A percentile compares a stretch with the other conserved stretches of the same genome.
Evolutionary conservation across 2,113 vertebrate genomes (phyloP).

Genomic region (Coturnix japonica): DNA sequence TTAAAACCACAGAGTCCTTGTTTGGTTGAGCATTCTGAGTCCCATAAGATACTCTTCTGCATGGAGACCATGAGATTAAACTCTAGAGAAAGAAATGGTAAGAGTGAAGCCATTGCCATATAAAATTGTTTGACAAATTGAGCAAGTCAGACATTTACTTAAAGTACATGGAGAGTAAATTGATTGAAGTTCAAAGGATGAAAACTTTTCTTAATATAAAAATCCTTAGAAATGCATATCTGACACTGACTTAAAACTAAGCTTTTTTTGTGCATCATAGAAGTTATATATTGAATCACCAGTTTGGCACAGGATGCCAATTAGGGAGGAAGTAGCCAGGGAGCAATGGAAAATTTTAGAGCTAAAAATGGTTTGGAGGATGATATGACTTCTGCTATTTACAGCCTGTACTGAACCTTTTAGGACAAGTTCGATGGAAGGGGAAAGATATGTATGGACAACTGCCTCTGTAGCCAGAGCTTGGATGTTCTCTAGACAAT

Average conservation of each 20-base stretch:
- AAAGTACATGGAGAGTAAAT: not conserved
- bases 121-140: conserved; percentile 38
- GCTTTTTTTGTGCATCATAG: not conserved
- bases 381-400: not conserved
- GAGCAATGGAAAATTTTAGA: not conserved
- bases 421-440: not conserved
- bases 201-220: not conserved
- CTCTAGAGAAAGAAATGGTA: conserved; percentile 13
- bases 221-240: not conserved
- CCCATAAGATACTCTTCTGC: not conserved
- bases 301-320: not conserved
- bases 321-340: not conserved
- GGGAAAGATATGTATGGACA: not conserved
- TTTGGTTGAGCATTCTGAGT: not conserved
- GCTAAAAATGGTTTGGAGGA: conserved; percentile 3
- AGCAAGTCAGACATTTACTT: conserved; percentile 29
- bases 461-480: not conserved
- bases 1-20: not conserved
- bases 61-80: not conserved
- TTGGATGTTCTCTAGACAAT: not conserved
- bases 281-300: not conserved
- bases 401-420: not conserved
- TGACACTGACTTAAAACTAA: not conserved
- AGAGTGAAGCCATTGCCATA: not conserved
- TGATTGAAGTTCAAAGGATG: conserved; percentile 37